Conservation (phyloP, 2,888 invertebrate species). For the Tipula unca region DNA sequence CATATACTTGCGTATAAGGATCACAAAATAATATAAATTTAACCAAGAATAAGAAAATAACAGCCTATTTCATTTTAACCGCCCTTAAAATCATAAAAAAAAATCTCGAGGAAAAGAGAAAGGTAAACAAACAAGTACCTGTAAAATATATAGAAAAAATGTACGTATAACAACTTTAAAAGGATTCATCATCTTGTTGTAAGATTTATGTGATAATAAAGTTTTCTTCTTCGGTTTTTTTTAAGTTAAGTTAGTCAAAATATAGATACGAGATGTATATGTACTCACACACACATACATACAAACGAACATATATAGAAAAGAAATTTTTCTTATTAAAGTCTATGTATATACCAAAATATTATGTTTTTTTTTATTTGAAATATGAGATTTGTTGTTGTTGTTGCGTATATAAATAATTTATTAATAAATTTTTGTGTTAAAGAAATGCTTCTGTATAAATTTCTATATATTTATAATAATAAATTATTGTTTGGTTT, state of each 20-base stretch:
- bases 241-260: neutral
- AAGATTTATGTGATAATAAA: neutral
- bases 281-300: neutral
- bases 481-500: conserved; percentile 26
- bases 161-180: neutral
- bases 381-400: neutral
- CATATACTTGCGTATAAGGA: neutral
- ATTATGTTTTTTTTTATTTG: neutral
- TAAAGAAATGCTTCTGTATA: neutral
- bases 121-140: neutral
- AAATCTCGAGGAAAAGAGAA: neutral
- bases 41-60: neutral
- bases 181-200: neutral
- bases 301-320: neutral
- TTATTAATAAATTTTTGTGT: neutral
- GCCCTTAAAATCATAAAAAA: neutral
- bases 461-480: neutral
- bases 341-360: neutral
- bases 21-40: neutral
- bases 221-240: neutral
- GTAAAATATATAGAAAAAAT: neutral
- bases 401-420: neutral
- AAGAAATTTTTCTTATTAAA: neutral
- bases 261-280: neutral
- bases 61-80: neutral